Evolutionary conservation across 2,113 vertebrate genomes (phyloP), one percentile per base, ranked within the genome.

Genomic region (Cochlearius cochlearius): DNA sequence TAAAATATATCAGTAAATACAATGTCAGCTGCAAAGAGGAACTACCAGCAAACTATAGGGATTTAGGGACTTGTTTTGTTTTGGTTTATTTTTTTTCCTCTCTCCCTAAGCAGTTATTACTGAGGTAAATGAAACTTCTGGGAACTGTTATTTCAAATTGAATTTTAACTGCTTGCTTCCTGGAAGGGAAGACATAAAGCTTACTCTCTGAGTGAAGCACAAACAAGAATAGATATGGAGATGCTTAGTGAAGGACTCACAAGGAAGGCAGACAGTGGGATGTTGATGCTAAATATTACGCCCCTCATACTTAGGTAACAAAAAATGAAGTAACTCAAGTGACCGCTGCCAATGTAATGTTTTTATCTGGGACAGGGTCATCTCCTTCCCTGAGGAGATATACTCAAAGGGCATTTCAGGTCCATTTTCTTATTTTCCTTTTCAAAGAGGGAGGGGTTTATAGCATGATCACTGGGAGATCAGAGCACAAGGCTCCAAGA

Each of bases 1-100:
- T 93, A 69, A 94, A 95, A 85, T 92, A 62, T 81, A 89, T 85
- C 82, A 55, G 77, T 93, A 93, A 97, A 95, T 88, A 96, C 59
- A 86, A 80, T 67, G 50, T 56, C 47, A 83, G 27, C 41, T 79
- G 63, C 50, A 69, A 93, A 95, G 53, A 84, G 30, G 15, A 96
- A 39, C 49, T 88, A 75, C 41, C 22, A 80, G 55, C 8, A 36
- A 93, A 63, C 77, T 73, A 8, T 13, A 36, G 75, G 71, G 43
- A 95, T 77, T 95, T 80, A 69, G 39, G 39, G 32, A 71, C 50
- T 69, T 93, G 10, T n/a, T n/a, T n/a, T n/a, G n/a, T n/a, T n/a
- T n/a, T n/a, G 12, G 14, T 43, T 43, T n/a, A n/a, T 21, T 16
- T 41, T 53, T 53, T 73, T 59, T 66, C 47, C 12, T 34, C 21